These are phyloP conservation scores for Regulus satrapa DNA, from an alignment of 2,113 vertebrate species.

Conservation along the genomic window DNA sequence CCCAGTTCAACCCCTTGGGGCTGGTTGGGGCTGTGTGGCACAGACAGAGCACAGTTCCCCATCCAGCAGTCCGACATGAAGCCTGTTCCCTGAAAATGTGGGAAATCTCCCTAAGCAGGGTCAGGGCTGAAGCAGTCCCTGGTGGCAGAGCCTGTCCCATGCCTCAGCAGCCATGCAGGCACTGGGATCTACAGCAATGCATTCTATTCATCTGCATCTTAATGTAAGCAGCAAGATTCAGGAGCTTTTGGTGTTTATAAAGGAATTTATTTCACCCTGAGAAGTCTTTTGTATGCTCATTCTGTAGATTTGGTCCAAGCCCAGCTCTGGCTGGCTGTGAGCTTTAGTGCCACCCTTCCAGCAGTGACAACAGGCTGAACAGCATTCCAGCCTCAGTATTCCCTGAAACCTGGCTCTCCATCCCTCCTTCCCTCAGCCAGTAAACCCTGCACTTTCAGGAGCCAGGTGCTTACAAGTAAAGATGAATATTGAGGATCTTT, in stretches of 20 bases:
- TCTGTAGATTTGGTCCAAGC: neutral
- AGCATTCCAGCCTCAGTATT: neutral
- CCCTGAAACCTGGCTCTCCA: neutral
- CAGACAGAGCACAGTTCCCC: neutral
- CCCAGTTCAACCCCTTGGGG: fast-evolving
- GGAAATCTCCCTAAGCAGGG: neutral
- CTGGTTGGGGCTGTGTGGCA: neutral
- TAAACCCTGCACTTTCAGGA: neutral
- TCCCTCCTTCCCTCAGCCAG: neutral
- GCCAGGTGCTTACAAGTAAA: neutral
- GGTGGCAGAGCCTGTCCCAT: neutral
- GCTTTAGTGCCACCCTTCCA: neutral
- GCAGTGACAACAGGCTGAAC: neutral
- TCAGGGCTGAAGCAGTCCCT: neutral
- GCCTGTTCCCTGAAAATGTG: neutral
- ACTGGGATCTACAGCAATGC: neutral
- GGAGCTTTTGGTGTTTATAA: neutral
- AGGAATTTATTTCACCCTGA: neutral
- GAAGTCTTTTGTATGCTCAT: neutral
- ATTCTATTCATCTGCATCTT: neutral
- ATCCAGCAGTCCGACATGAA: neutral
- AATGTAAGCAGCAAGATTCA: neutral
- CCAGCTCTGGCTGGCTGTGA: neutral
- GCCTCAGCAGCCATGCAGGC: neutral
- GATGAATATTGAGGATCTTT: neutral